phyloP scores from a whole-genome alignment of 2,113 vertebrate genomes.

The Burhinus oedicnemus region DNA sequence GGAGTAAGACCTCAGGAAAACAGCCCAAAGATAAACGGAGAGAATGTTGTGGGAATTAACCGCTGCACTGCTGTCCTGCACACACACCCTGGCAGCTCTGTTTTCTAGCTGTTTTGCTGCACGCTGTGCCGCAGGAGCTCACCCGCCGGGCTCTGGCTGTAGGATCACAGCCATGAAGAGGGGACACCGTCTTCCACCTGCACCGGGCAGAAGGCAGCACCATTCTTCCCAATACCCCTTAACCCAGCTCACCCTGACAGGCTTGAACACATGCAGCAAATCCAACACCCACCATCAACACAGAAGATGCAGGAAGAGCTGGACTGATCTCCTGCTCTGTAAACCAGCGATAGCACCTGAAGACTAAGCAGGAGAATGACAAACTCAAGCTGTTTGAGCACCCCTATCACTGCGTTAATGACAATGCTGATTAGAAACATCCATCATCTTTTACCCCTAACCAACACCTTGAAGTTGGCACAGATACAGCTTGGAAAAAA shows the following conservation, averaged over 20 bases:
- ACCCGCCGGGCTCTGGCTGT: not conserved
- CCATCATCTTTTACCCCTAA: not conserved
- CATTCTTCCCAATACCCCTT: rapidly evolving
- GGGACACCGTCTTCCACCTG: not conserved
- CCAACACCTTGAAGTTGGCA: not conserved
- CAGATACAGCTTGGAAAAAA: not conserved
- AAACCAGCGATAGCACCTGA: not conserved
- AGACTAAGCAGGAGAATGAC: not conserved
- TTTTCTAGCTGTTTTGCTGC: not conserved
- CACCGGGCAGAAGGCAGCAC: not conserved
- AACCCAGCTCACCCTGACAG: not conserved
- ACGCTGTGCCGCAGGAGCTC: not conserved
- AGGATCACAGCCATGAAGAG: rapidly evolving
- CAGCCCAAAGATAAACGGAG: not conserved
- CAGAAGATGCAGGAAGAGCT: not conserved
- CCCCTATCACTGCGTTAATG: not conserved
- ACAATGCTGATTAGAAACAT: not conserved
- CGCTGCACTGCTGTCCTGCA: not conserved
- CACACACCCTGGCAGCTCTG: rapidly evolving
- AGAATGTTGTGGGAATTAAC: not conserved
- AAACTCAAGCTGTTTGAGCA: not conserved
- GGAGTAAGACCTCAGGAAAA: not conserved
- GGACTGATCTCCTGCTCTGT: not conserved
- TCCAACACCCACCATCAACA: not conserved
- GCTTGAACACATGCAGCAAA: not conserved